Evolutionary conservation across 1,140 invertebrate species (phyloP).

Genomic region (Cardiocondyla obscurior): DNA sequence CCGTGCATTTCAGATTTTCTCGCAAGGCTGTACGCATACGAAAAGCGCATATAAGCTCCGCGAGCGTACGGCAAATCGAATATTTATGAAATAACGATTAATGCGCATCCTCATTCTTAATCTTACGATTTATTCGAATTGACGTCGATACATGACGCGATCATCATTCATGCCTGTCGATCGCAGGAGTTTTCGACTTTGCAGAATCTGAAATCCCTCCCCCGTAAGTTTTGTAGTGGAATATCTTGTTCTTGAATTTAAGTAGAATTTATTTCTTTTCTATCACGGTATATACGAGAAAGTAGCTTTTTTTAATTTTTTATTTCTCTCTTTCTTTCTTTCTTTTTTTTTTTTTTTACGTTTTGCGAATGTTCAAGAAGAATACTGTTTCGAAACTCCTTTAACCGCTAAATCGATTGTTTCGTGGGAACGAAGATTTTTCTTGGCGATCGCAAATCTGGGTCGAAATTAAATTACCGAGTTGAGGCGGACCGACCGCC

Average conservation of each 20-base stretch:
- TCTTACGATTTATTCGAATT: constrained; percentile 22
- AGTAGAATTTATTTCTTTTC: constrained; percentile 1
- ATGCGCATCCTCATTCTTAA: constrained; percentile 21
- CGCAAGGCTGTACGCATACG: constrained; percentile 28
- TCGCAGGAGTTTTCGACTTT: background rate
- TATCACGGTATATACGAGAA: background rate
- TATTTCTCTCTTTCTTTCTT: no score
- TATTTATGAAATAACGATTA: constrained; percentile 47
- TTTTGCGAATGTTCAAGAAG: background rate
- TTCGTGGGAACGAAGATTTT: constrained; percentile 38
- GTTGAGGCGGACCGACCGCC: constrained; percentile 22
- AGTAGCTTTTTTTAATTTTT: no score
- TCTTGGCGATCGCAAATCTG: constrained; percentile 53
- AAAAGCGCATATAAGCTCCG: constrained; percentile 3
- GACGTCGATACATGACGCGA: background rate
- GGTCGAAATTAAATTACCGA: constrained; percentile 49
- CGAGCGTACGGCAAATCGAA: constrained; percentile 9
- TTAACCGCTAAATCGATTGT: constrained; percentile 41
- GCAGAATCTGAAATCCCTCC: background rate
- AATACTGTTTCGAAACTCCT: constrained; percentile 28
- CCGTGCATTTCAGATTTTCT: constrained; percentile 63
- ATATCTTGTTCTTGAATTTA: constrained; percentile 6
- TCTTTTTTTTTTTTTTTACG: background rate
- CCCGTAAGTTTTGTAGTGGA: background rate
- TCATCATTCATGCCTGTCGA: constrained; percentile 16